Base-by-base conservation (phyloP, 1,140 invertebrate species). In the Bombus cullumanus region DNA sequence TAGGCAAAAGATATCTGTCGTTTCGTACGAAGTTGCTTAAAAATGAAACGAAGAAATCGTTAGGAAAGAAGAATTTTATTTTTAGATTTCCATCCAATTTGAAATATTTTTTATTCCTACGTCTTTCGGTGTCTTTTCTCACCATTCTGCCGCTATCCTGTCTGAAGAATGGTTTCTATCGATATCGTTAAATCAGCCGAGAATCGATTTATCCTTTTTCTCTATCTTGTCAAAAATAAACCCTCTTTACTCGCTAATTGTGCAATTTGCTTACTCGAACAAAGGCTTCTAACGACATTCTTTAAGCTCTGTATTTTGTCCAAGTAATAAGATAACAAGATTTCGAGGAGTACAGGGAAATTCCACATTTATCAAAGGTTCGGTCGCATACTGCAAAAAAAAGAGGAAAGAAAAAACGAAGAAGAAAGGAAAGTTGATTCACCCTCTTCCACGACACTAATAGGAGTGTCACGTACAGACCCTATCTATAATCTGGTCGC, bases 391-490 rank as follows among this genome's bases (percentile, higher is more conserved):
- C 47, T 53, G 34, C 28, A 6, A 15, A 71, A 43, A 37, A n/a
- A 1, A 12, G 31, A 68, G 15, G 6, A 4, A 66, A 34, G 13
- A 22, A 43, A 28, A 28, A 25, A 43, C 22, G 31, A 28, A n/a
- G n/a, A n/a, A n/a, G n/a, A n/a, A n/a, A n/a, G n/a, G n/a, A n/a
- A n/a, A n/a, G 15, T 39, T 25, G 34, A 28, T 39, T 59, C 43
- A 3, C 59, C 47, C 64, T 39, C 18, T 12, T 78, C 66, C 39
- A 34, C 82, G 53, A 79, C 43, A 43, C 76, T 84, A 84, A 84
- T 84, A 79, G 82, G 66, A 84, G 75, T 84, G 82, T 84, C 82
- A 84, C 66, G 64, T 69, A 25, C 82, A 84, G 82, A 28, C 39
- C 37, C 22, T 69, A 72, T 76, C 47, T 84, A 79, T 79, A 84